Evolutionary conservation across 2,888 invertebrate species (phyloP).

Genomic region (Hetaerina titia): DNA sequence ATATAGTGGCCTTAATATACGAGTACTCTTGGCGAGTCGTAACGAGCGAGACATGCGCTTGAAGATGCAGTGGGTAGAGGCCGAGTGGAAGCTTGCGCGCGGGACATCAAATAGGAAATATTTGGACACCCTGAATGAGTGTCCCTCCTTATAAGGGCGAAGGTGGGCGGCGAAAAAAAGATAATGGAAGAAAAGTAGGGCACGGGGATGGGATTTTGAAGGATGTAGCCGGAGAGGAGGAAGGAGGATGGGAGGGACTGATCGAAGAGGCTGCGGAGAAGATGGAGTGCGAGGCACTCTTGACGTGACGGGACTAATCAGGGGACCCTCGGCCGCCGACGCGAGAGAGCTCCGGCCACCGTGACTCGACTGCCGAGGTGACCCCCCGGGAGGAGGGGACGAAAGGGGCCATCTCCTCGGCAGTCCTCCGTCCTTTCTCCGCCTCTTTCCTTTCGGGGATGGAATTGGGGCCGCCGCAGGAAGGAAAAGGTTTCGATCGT

Average conservation of each 20-base stretch:
- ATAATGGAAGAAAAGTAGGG: neutral
- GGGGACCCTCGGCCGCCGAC: neutral
- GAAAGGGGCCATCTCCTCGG: too few relatives aligned
- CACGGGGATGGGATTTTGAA: conserved; percentile 3
- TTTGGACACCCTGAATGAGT: too few relatives aligned
- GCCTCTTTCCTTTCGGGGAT: neutral
- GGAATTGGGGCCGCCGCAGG: neutral
- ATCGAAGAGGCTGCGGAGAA: conserved; percentile 5
- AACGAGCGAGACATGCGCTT: too few relatives aligned
- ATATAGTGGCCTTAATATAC: too few relatives aligned
- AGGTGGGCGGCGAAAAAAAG: neutral
- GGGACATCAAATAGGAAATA: too few relatives aligned
- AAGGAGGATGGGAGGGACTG: neutral
- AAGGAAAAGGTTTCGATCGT: neutral
- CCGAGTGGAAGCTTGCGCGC: too few relatives aligned
- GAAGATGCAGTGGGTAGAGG: too few relatives aligned
- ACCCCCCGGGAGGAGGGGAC: neutral
- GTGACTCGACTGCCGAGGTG: neutral
- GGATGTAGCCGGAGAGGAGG: neutral
- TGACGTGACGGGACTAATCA: conserved; percentile 49
- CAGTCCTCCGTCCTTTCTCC: too few relatives aligned
- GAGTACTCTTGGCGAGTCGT: too few relatives aligned
- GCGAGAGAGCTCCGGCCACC: neutral
- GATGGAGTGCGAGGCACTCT: conserved; percentile 13
- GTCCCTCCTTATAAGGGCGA: neutral